phyloP scores from a whole-genome alignment of 37 sponge, comb jelly and placozoan genomes.

The Diacarnus erythraeanus region DNA sequence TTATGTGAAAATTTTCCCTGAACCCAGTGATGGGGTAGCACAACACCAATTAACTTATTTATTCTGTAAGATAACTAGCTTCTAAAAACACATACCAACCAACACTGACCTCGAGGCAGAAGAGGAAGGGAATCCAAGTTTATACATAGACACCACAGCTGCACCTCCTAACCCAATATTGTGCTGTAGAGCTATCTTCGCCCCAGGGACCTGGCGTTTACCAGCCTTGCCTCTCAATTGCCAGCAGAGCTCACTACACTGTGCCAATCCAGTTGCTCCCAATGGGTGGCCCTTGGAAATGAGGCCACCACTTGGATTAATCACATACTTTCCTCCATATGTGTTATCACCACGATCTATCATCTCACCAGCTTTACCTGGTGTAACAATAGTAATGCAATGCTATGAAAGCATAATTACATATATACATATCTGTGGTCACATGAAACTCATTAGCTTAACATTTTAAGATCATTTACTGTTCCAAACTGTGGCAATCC shows the following conservation, averaged over 20 bases:
- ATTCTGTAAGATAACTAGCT: too few species aligned
- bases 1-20: too few species aligned
- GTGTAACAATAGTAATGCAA: neutral
- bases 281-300: conserved; percentile 96
- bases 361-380: conserved; percentile 87
- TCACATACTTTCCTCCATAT: conserved; percentile 93
- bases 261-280: conserved; percentile 94
- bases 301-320: conserved; percentile 95
- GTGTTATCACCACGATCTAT: conserved; percentile 94
- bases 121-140: conserved; percentile 71
- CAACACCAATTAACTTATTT: too few species aligned
- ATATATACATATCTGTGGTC: too few species aligned
- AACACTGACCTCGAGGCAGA: conserved; percentile 7
- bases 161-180: conserved; percentile 95
- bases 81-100: too few species aligned
- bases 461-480: too few species aligned
- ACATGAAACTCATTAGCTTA: too few species aligned
- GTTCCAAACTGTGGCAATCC: too few species aligned
- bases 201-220: conserved; percentile 79
- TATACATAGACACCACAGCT: conserved; percentile 79
- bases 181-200: conserved; percentile 89
- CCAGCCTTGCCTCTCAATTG: conserved; percentile 89
- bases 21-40: too few species aligned
- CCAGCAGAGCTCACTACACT: conserved; percentile 93
- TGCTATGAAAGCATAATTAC: neutral